Evolutionary conservation across 2,888 invertebrate genomes (phyloP).

Genomic region (Ophion ellenae): DNA sequence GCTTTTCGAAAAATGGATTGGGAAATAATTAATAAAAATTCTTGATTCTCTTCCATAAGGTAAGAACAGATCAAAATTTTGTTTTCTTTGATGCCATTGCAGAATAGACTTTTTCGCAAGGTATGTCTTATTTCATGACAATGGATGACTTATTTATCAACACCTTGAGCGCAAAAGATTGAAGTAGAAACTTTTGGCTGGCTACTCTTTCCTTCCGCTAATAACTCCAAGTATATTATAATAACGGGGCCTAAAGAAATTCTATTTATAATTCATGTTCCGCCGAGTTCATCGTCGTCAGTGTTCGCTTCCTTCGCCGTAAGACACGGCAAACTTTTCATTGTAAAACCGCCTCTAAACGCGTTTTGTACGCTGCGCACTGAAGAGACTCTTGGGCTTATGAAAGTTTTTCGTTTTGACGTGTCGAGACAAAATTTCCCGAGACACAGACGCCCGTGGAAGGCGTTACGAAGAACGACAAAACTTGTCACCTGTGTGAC

Average conservation of each 20-base stretch:
- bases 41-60: not conserved
- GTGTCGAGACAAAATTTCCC: constrained; percentile 9
- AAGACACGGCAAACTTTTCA: constrained; percentile 50
- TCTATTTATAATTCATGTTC: constrained; percentile 25
- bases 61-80: too few species aligned
- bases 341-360: constrained; percentile 56
- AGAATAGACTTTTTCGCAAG: not conserved
- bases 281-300: constrained; percentile 4
- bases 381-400: constrained; percentile 32
- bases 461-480: not conserved
- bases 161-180: not conserved
- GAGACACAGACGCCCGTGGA: constrained; percentile 28
- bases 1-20: too few species aligned
- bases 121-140: not conserved
- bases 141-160: not conserved
- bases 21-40: not conserved
- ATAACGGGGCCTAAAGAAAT: constrained; percentile 31
- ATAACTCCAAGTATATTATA: constrained; percentile 20
- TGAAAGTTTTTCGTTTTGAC: constrained; percentile 47
- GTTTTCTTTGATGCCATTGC: not conserved
- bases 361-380: constrained; percentile 39
- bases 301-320: not conserved
- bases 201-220: not conserved
- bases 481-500: constrained; percentile 16
- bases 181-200: constrained; percentile 9